Evolutionary conservation across 1,140 invertebrate species (phyloP).

Genomic region (Drosophila funebris): DNA sequence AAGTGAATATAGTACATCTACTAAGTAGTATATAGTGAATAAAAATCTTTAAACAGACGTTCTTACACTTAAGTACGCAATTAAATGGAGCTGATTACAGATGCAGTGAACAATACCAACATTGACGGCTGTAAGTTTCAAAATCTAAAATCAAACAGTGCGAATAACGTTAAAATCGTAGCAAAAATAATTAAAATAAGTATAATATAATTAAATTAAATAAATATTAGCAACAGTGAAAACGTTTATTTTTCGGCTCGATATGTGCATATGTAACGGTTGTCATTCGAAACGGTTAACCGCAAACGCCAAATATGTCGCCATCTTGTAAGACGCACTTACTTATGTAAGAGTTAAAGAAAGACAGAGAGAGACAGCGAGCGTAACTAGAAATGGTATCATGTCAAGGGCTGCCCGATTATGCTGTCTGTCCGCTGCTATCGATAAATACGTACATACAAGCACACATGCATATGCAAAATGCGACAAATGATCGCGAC

Average conservation of each 20-base stretch:
- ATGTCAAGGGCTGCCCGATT: slow-evolving; percentile 18
- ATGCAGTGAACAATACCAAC: slow-evolving; percentile 41
- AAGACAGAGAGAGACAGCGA: not conserved
- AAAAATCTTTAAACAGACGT: not conserved
- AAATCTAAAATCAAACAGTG: not conserved
- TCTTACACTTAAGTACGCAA: not conserved
- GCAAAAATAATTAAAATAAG: too few species aligned
- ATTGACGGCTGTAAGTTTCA: slow-evolving; percentile 56
- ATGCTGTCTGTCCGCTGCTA: slow-evolving; percentile 15
- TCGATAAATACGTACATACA: not conserved
- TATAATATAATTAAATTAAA: not conserved
- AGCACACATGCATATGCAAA: slow-evolving; percentile 13
- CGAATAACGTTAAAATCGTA: not conserved
- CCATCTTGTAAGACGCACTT: slow-evolving; percentile 9
- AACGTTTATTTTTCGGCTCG: not conserved
- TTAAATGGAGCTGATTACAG: slow-evolving; percentile 51
- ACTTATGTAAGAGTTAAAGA: not conserved
- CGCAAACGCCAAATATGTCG: not conserved
- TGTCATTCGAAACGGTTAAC: not conserved
- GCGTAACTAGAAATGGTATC: not conserved
- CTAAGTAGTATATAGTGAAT: not conserved
- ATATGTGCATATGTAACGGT: not conserved
- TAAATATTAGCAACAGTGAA: not conserved
- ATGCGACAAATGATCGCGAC: slow-evolving; percentile 25
- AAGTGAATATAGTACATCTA: slow-evolving; percentile 7